phyloP scores from a whole-genome alignment of 2,113 vertebrate genomes.

The Hippocampus mohnikei region DNA sequence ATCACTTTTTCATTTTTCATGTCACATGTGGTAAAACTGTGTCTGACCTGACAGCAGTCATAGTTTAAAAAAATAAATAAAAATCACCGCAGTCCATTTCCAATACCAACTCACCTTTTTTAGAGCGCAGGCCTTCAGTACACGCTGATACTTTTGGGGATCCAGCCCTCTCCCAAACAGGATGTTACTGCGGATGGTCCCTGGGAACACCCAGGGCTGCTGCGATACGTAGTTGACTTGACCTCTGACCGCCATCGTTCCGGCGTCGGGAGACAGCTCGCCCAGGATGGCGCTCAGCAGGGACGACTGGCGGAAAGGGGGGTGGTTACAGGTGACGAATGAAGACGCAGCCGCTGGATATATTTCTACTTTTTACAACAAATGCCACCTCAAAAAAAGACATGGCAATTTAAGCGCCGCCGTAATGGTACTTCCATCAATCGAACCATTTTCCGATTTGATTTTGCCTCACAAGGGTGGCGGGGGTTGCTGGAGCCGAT shows the following conservation, averaged over 20 bases:
- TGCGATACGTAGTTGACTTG: constrained; percentile 85
- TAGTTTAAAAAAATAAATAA: too few relatives aligned
- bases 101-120: constrained; percentile 72
- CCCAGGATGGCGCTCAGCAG: constrained; percentile 83
- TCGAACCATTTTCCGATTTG: too few relatives aligned
- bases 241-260: constrained; percentile 74
- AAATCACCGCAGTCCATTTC: too few relatives aligned
- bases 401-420: too few relatives aligned
- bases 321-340: background rate
- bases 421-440: too few relatives aligned
- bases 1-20: too few relatives aligned
- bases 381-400: background rate
- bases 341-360: background rate
- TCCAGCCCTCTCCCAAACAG: constrained; percentile 84
- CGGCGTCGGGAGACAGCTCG: constrained; percentile 77
- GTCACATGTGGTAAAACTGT: too few relatives aligned
- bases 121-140: constrained; percentile 83
- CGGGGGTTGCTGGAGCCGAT: too few relatives aligned
- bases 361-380: background rate
- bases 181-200: constrained; percentile 88
- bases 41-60: too few relatives aligned
- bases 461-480: too few relatives aligned
- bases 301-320: constrained; percentile 73
- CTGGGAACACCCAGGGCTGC: constrained; percentile 92
- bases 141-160: constrained; percentile 78